These are phyloP conservation scores for Rachycentron canadum DNA, from an alignment of 2,797 vertebrate species.

Conservation along the genomic window DNA sequence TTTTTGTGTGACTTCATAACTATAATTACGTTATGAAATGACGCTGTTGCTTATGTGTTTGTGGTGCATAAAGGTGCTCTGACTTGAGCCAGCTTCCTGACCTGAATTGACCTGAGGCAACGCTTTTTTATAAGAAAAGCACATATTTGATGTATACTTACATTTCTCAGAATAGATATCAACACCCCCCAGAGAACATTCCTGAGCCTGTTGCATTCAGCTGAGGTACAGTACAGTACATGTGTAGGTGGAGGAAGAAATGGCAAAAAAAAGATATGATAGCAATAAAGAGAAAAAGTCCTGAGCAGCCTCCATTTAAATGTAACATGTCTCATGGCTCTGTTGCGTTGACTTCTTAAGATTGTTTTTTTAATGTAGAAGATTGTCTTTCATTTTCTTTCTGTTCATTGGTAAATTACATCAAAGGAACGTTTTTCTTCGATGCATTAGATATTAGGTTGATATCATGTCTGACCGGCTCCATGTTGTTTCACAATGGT, in stretches of 20 bases:
- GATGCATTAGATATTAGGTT: neutral
- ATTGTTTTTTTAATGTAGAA: slow-evolving; percentile 5
- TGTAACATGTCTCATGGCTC: neutral
- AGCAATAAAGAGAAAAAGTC: neutral
- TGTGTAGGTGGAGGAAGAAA: slow-evolving; percentile 45
- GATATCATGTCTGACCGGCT: neutral
- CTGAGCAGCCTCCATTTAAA: slow-evolving; percentile 2
- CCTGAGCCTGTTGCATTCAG: slow-evolving; percentile 42
- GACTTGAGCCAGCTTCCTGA: neutral
- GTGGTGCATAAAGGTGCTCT: neutral
- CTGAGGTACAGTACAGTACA: slow-evolving; percentile 31
- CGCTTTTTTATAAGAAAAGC: slow-evolving; percentile 3
- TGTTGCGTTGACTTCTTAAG: neutral
- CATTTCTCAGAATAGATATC: slow-evolving; percentile 29
- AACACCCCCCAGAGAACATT: slow-evolving; percentile 30
- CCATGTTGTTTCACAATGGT: neutral
- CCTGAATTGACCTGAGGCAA: neutral
- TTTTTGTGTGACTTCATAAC: neutral
- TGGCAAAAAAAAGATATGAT: slow-evolving; percentile 24
- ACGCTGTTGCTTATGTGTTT: neutral
- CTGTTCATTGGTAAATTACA: neutral
- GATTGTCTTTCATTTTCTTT: neutral
- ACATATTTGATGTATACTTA: slow-evolving; percentile 10
- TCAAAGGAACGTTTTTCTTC: no score
- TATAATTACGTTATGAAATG: neutral